Evolutionary conservation across 2,113 vertebrate genomes (phyloP).

Genomic region (Myocastor coypus): DNA sequence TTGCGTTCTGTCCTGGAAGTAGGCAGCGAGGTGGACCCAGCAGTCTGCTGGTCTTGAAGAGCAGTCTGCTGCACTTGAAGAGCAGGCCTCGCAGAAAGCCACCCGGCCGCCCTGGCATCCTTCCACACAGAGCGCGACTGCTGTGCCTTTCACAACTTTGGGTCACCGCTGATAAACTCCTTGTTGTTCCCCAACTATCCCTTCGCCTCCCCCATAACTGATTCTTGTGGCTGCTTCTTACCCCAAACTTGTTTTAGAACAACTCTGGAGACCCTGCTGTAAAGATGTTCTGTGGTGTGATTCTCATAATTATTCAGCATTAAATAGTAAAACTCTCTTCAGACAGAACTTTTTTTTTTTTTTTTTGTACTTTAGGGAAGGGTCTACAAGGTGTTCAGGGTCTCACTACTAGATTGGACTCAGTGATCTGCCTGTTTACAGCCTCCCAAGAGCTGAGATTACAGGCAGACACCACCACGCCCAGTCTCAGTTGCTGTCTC

Average conservation of each 20-base stretch:
- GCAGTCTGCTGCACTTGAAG: not conserved
- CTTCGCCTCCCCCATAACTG: not conserved
- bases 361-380: too few species aligned
- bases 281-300: not conserved
- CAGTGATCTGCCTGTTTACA: too few species aligned
- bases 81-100: not conserved
- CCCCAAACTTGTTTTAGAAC: not conserved
- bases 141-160: not conserved
- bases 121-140: not conserved
- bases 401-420: too few species aligned
- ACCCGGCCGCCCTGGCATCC: not conserved
- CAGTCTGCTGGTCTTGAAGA: too few species aligned
- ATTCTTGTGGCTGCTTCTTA: not conserved
- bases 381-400: too few species aligned
- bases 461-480: too few species aligned
- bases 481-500: too few species aligned
- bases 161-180: not conserved
- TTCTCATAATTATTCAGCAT: not conserved
- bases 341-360: too few species aligned
- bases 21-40: not conserved
- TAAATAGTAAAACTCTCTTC: not conserved
- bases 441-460: too few species aligned
- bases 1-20: not conserved
- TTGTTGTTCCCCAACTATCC: not conserved
- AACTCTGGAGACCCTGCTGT: not conserved